Evolutionary conservation across 2,888 invertebrate genomes (phyloP), one percentile per base, ranked within the genome.

Genomic region (Eurytoma californica): DNA sequence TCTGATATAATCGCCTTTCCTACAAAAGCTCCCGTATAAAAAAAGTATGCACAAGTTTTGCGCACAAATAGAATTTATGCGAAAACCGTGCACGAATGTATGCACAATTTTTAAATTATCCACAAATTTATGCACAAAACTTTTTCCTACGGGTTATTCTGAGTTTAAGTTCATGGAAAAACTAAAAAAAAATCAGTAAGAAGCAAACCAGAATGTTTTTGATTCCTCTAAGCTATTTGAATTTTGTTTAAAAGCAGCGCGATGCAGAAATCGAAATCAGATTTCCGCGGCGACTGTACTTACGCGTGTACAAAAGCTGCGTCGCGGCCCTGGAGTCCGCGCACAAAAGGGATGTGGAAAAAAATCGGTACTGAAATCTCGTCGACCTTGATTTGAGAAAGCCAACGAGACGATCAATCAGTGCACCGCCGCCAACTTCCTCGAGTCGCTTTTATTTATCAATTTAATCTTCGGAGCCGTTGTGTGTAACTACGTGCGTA

Each of bases 311-410:
- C 2, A 18, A 55, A 14, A 1, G 13, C 30, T 20, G 12, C 20
- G 20, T 20, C 30, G 18, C 14, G 39, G 47, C 39, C 39, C 39
- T 9, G 18, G 65, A 57, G 53, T 60, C 1, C 18, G 28, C 24
- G 53, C 53, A 49, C 63, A 68, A 49, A 61, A 61, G 60, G 30
- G 60, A 65, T 28, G 20, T 49, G 74, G n/a, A 16, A 65, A 28
- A 77, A 63, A 70, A 49, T 49, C 4, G 63, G 77, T 60, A 72
- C 74, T 77, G 80, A 80, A 82, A 67, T 70, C 76, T 51, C 20
- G 70, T 74, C 75, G 72, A 63, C 76, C 75, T 75, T 76, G 72
- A 81, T 72, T 80, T 57, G 70, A 58, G 58, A 73, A 73, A 74
- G 77, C 30, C 20, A 63, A 63, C 63, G 57, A 55, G 70, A 61